phyloP scores from a whole-genome alignment of 2,113 vertebrate genomes.

The Gila orcuttii region DNA sequence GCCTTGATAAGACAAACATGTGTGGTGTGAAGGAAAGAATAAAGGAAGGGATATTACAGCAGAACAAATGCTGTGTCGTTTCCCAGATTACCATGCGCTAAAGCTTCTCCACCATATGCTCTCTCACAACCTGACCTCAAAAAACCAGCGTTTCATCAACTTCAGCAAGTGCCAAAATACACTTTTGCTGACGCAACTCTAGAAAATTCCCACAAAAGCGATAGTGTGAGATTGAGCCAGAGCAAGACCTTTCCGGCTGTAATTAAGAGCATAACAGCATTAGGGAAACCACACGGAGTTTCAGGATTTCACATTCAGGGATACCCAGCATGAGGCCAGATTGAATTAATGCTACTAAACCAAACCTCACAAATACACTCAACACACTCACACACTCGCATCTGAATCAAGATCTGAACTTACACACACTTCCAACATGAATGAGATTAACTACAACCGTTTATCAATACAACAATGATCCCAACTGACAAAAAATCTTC shows the following conservation, averaged over 20 bases:
- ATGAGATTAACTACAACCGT: neutral
- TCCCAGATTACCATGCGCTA: constrained; percentile 55
- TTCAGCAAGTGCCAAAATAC: no score
- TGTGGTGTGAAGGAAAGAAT: constrained; percentile 20
- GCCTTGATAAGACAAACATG: constrained; percentile 27
- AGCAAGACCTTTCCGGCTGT: neutral
- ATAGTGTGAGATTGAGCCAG: neutral
- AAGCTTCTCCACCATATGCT: constrained; percentile 57
- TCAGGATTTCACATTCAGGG: neutral
- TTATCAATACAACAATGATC: no score
- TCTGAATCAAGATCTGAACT: neutral
- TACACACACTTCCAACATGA: neutral
- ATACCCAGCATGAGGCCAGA: constrained; percentile 17
- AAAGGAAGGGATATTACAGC: constrained; percentile 25
- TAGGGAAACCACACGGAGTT: constrained; percentile 13
- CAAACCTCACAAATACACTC: neutral
- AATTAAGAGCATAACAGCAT: neutral
- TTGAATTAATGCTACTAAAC: neutral
- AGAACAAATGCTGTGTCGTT: constrained; percentile 35
- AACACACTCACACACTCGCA: neutral
- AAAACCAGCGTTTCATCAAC: no score
- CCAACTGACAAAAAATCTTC: no score
- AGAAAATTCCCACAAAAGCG: neutral
- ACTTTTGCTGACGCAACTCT: neutral
- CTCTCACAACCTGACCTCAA: constrained; percentile 15